A percentile compares a stretch with the other conserved stretches of the same genome.
phyloP scores from a whole-genome alignment of 1,140 invertebrate species.

The Oreohelix idahoensis region DNA sequence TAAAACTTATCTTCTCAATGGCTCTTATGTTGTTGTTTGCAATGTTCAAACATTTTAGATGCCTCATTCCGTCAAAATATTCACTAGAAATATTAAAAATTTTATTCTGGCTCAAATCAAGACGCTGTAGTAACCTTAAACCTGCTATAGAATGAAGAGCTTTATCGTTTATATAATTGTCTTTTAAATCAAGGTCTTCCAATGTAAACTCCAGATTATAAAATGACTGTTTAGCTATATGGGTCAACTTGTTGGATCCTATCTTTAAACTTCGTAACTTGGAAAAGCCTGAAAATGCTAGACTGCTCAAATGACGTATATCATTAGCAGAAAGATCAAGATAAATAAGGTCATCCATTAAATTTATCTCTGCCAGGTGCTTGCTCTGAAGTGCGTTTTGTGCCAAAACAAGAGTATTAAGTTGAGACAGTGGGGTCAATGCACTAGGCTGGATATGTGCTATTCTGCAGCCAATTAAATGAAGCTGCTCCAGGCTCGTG shows the following conservation, averaged over 20 bases:
- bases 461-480: slow-evolving; percentile 47
- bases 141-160: slow-evolving; percentile 81
- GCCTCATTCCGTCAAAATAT: slow-evolving; percentile 85
- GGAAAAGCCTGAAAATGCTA: neutral
- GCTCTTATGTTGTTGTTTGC: slow-evolving; percentile 91
- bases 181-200: slow-evolving; percentile 90
- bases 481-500: slow-evolving; percentile 44
- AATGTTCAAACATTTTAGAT: slow-evolving; percentile 88
- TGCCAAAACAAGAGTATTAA: neutral
- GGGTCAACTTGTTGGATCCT: slow-evolving; percentile 89
- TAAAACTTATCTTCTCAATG: slow-evolving; percentile 84
- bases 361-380: slow-evolving; percentile 23
- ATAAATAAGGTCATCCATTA: slow-evolving; percentile 40
- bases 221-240: slow-evolving; percentile 84
- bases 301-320: slow-evolving; percentile 11
- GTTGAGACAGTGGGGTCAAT: neutral
- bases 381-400: slow-evolving; percentile 1
- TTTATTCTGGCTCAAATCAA: slow-evolving; percentile 75
- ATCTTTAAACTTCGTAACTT: slow-evolving; percentile 83
- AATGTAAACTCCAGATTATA: slow-evolving; percentile 85
- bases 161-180: slow-evolving; percentile 89
- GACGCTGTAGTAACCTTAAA: slow-evolving; percentile 27
- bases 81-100: slow-evolving; percentile 85
- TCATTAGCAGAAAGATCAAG: slow-evolving; percentile 29
- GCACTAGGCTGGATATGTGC: neutral